Conservation (phyloP, 2,113 vertebrate genomes). For the Upupa epops region DNA sequence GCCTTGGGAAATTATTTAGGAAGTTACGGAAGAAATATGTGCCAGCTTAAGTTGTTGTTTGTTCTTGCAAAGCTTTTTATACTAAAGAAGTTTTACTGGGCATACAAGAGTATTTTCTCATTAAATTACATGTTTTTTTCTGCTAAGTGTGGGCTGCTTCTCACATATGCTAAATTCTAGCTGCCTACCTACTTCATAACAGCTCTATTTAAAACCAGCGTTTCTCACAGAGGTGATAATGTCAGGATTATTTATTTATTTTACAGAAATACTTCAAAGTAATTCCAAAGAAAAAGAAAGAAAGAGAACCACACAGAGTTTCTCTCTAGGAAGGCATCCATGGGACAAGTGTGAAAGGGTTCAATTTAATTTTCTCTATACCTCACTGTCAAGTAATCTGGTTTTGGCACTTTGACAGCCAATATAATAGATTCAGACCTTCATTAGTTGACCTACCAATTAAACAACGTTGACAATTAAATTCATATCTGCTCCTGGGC, state of each 20-base stretch:
- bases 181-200: conserved; percentile 1
- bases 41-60: conserved; percentile 28
- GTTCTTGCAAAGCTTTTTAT: conserved; percentile 30
- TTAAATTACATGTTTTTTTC: not conserved
- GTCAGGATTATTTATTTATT: not conserved
- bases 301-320: not conserved
- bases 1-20: conserved; percentile 58
- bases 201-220: not conserved
- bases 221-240: not conserved
- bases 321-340: not conserved
- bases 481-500: not conserved
- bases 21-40: conserved; percentile 32
- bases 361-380: not conserved
- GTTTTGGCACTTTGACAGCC: not conserved
- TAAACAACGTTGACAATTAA: not conserved
- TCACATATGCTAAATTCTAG: not conserved
- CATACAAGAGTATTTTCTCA: not conserved
- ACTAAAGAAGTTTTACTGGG: conserved; percentile 5
- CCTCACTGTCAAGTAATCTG: not conserved
- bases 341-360: not conserved
- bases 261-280: not conserved
- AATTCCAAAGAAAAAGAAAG: not conserved
- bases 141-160: not conserved
- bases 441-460: not conserved
- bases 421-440: not conserved